Evolutionary conservation across 1,140 invertebrate genomes (phyloP).

Genomic region (Tetragonula clypearis): DNA sequence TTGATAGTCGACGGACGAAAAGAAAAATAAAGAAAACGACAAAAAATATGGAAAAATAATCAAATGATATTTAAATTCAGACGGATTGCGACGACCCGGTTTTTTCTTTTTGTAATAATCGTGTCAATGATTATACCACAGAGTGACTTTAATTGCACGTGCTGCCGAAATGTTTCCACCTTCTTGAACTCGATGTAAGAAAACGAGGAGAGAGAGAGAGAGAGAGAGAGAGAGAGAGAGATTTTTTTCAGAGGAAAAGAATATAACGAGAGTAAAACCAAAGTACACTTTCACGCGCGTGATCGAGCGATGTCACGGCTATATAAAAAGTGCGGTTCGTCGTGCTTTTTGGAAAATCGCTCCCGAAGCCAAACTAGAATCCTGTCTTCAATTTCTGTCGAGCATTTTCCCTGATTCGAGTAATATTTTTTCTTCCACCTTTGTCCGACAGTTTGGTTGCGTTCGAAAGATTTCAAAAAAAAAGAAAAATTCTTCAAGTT

Average conservation of each 20-base stretch:
- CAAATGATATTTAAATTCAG: conserved; percentile 43
- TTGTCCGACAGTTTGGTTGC: not conserved
- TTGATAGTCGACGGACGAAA: not conserved
- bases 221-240: not conserved
- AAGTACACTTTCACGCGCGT: not conserved
- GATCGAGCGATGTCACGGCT: not conserved
- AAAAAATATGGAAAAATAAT: not conserved
- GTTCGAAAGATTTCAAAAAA: not conserved
- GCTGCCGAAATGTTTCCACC: conserved; percentile 59
- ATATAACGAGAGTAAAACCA: not conserved
- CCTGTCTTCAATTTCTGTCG: not conserved
- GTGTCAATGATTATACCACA: not conserved
- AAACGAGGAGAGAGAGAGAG: not conserved
- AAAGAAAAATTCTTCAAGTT: too few species aligned
- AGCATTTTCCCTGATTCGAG: not conserved
- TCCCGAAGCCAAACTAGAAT: not conserved
- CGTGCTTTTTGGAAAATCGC: not conserved
- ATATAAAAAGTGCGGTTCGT: not conserved
- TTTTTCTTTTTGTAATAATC: not conserved
- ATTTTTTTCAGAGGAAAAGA: not conserved
- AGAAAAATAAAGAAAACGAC: not conserved
- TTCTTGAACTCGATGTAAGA: conserved; percentile 59
- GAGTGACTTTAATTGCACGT: conserved; percentile 21
- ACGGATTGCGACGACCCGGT: conserved; percentile 33
- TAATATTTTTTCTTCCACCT: not conserved